A percentile compares a stretch with the other conserved stretches of the same genome.
phyloP scores from a whole-genome alignment of 2,888 invertebrate species.

The Cordilura impudica region DNA sequence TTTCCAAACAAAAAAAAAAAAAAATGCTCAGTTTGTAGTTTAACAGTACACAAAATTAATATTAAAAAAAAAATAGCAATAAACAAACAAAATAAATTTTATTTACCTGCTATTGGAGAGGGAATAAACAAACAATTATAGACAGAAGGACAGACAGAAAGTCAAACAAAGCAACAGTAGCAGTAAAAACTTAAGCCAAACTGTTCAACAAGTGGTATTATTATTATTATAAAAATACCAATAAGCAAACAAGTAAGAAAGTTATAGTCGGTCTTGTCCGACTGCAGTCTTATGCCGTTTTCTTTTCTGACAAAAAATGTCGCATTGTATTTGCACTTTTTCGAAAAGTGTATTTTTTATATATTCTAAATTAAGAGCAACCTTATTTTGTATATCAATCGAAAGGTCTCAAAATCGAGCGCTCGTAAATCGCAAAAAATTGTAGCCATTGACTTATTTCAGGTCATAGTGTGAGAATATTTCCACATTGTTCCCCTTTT shows the following conservation, averaged over 20 bases:
- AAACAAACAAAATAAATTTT: background rate
- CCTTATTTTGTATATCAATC: too few species aligned
- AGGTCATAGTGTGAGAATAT: too few species aligned
- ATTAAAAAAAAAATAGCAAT: background rate
- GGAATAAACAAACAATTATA: constrained; percentile 26
- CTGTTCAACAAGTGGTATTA: constrained; percentile 45
- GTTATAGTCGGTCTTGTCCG: too few species aligned
- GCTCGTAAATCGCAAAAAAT: too few species aligned
- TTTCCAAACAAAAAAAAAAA: background rate
- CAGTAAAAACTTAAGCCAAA: constrained; percentile 29
- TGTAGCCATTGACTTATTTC: too few species aligned
- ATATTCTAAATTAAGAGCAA: too few species aligned
- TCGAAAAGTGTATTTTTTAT: too few species aligned
- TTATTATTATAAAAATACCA: constrained; percentile 33
- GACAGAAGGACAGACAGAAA: constrained; percentile 7
- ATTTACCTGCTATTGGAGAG: background rate
- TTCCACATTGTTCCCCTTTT: too few species aligned
- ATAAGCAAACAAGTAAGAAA: constrained; percentile 18
- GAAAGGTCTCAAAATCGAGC: too few species aligned
- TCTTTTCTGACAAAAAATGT: too few species aligned
- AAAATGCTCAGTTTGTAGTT: background rate
- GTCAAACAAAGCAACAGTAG: constrained; percentile 7
- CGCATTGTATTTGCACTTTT: too few species aligned
- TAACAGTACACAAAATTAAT: constrained; percentile 3
- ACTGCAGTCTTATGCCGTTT: too few species aligned